Evolutionary conservation across 2,113 vertebrate genomes (phyloP).

Genomic region (Larimichthys crocea): DNA sequence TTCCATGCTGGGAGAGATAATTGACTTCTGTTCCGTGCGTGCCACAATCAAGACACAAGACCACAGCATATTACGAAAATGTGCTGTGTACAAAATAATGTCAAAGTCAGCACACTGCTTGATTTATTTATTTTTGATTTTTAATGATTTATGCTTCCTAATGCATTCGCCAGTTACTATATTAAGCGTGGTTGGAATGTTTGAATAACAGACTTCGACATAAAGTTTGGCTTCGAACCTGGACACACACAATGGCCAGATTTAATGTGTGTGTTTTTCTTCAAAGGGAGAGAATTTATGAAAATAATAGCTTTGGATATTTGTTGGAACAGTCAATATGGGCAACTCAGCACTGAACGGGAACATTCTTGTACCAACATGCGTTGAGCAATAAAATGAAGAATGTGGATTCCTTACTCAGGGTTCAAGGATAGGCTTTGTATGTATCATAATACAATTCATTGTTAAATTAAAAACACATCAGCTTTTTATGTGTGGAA

Average conservation of each 20-base stretch:
- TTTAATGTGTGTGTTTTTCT: slow-evolving; percentile 69
- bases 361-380: slow-evolving; percentile 66
- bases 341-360: slow-evolving; percentile 60
- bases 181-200: slow-evolving; percentile 78
- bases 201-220: slow-evolving; percentile 73
- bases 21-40: slow-evolving; percentile 73
- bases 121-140: slow-evolving; percentile 81
- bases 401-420: slow-evolving; percentile 54
- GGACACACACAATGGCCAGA: slow-evolving; percentile 70
- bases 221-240: slow-evolving; percentile 54
- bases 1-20: slow-evolving; percentile 72
- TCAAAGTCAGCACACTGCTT: slow-evolving; percentile 72
- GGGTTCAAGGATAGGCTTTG: slow-evolving; percentile 34
- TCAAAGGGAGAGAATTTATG: slow-evolving; percentile 63
- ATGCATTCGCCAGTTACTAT: slow-evolving; percentile 73
- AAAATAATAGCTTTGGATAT: slow-evolving; percentile 76
- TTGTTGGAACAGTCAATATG: slow-evolving; percentile 66
- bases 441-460: slow-evolving; percentile 46
- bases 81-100: slow-evolving; percentile 79
- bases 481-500: slow-evolving; percentile 36
- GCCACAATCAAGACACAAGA: slow-evolving; percentile 80
- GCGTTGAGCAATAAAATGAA: slow-evolving; percentile 65
- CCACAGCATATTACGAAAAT: slow-evolving; percentile 80
- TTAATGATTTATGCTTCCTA: slow-evolving; percentile 79
- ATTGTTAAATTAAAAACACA: slow-evolving; percentile 38